These are phyloP conservation scores for Brachynemurus nebulosus DNA, from an alignment of 2,888 invertebrate species.

Conservation along the genomic window DNA sequence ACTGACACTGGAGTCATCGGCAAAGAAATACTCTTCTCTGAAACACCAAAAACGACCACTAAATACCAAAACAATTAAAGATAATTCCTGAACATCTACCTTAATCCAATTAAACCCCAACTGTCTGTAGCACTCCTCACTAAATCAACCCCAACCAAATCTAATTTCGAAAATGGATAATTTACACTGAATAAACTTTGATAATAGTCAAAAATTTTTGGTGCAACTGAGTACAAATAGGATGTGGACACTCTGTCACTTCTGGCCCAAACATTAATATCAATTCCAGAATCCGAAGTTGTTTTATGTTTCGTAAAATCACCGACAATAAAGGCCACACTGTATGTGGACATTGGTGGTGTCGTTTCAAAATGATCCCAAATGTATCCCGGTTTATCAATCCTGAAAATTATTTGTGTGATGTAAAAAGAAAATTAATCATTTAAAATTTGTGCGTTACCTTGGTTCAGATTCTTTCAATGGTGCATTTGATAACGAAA, in stretches of 20 bases:
- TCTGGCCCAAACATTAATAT: conserved; percentile 33
- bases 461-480: conserved; percentile 36
- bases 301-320: conserved; percentile 23
- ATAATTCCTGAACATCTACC: conserved; percentile 23
- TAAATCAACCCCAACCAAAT: conserved; percentile 44
- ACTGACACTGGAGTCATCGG: no score
- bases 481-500: conserved; percentile 60
- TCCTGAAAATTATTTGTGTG: conserved; percentile 27
- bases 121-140: conserved; percentile 40
- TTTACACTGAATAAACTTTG: conserved; percentile 38
- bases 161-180: conserved; percentile 39
- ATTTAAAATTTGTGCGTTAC: conserved; percentile 29
- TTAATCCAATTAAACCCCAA: conserved; percentile 43
- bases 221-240: conserved; percentile 36
- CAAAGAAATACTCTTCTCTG: conserved; percentile 19
- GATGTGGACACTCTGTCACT: conserved; percentile 29
- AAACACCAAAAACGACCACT: conserved; percentile 1
- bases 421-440: conserved; percentile 3
- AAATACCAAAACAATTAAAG: neutral
- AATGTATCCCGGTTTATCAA: conserved; percentile 37
- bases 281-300: conserved; percentile 22
- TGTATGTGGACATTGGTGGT: conserved; percentile 61
- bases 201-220: conserved; percentile 34
- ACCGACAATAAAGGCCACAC: conserved; percentile 44
- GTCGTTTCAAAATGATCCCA: conserved; percentile 48